Evolutionary conservation across 1,140 invertebrate genomes (phyloP).

Genomic region (Cheumatopsyche charites): DNA sequence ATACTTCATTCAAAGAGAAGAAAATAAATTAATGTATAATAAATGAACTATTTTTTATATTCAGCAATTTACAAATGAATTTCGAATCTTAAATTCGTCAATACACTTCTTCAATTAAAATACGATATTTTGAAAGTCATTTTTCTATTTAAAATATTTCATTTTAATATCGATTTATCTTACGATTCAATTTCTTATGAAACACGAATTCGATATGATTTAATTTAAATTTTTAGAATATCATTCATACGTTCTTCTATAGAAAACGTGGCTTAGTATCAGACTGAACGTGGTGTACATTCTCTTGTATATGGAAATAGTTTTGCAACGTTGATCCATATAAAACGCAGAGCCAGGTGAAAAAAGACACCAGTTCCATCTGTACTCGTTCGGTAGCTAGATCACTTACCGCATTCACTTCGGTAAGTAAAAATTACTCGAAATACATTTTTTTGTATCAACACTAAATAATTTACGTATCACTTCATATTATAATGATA

Average conservation of each 20-base stretch:
- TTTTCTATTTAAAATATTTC: too few relatives aligned
- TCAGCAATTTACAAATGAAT: too few relatives aligned
- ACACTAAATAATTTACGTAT: too few relatives aligned
- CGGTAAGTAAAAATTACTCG: not conserved
- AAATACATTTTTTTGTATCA: too few relatives aligned
- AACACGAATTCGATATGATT: too few relatives aligned
- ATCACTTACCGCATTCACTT: slow-evolving; percentile 15
- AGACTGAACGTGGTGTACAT: slow-evolving; percentile 19
- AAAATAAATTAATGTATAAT: too few relatives aligned
- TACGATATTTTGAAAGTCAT: not conserved
- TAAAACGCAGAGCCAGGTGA: slow-evolving; percentile 36
- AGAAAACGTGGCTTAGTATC: not conserved
- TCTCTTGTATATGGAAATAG: slow-evolving; percentile 31
- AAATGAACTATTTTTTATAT: too few relatives aligned
- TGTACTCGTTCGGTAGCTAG: slow-evolving; percentile 21
- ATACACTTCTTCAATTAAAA: not conserved
- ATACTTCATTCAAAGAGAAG: slow-evolving; percentile 27
- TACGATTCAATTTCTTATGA: too few relatives aligned
- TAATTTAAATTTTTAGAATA: too few relatives aligned
- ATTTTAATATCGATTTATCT: too few relatives aligned
- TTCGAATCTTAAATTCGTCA: too few relatives aligned
- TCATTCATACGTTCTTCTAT: not conserved
- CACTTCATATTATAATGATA: too few relatives aligned
- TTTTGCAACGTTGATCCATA: slow-evolving; percentile 46
- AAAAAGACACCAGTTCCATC: slow-evolving; percentile 40